phyloP scores from a whole-genome alignment of 2,888 invertebrate species.

The Pecten maximus region DNA sequence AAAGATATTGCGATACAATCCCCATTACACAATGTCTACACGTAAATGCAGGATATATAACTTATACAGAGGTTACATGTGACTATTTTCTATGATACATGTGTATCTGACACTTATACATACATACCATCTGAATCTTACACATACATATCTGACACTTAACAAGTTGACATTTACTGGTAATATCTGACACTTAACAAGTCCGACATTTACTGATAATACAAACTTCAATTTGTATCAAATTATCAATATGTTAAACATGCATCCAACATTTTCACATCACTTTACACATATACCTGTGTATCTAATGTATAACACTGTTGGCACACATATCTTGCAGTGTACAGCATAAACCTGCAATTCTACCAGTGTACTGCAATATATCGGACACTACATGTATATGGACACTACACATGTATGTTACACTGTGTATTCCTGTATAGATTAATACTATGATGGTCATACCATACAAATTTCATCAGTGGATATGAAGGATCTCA shows the following conservation, averaged over 20 bases:
- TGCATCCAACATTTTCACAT: neutral
- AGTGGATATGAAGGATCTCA: too few species aligned
- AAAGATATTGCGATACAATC: slow-evolving; percentile 9
- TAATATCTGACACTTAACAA: neutral
- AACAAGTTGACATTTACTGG: neutral
- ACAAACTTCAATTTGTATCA: too few species aligned
- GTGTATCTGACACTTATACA: neutral
- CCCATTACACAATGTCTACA: neutral
- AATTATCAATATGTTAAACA: neutral
- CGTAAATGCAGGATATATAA: neutral
- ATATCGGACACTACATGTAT: too few species aligned
- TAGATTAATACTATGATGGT: too few species aligned
- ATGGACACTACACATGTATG: too few species aligned
- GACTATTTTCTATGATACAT: neutral
- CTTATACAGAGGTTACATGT: neutral
- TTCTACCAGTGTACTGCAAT: too few species aligned
- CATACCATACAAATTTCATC: too few species aligned
- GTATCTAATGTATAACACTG: too few species aligned
- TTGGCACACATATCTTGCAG: too few species aligned
- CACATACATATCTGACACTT: neutral
- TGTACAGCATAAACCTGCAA: too few species aligned
- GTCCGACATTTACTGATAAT: neutral
- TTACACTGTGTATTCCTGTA: too few species aligned
- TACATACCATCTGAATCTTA: neutral
- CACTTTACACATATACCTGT: too few species aligned